Evolutionary conservation across 2,888 invertebrate genomes (phyloP).

Genomic region (Melipona bicolor): DNA sequence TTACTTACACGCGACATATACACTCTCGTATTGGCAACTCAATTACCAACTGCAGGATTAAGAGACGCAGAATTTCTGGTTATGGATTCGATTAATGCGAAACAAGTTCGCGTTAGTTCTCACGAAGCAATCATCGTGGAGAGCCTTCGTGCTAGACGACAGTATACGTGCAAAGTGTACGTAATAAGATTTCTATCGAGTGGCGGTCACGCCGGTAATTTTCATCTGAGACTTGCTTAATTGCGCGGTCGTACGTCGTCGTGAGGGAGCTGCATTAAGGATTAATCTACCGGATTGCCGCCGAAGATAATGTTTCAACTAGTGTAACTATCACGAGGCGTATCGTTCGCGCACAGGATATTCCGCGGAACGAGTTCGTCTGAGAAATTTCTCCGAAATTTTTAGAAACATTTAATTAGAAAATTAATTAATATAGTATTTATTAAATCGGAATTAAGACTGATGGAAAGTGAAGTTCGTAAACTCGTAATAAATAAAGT

Average conservation of each 20-base stretch:
- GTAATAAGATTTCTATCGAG: conserved; percentile 68
- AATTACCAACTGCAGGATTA: conserved; percentile 22
- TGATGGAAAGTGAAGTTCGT: no score
- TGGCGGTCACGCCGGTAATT: conserved; percentile 65
- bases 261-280: conserved; percentile 62
- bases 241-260: conserved; percentile 61
- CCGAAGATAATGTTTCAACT: conserved; percentile 59
- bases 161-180: conserved; percentile 64
- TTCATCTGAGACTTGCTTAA: conserved; percentile 69
- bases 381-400: not conserved
- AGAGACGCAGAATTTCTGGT: conserved; percentile 48
- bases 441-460: no score
- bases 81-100: conserved; percentile 49
- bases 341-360: conserved; percentile 12
- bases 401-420: no score
- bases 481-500: not conserved
- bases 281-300: conserved; percentile 69
- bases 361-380: not conserved
- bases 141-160: conserved; percentile 74
- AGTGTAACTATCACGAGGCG: conserved; percentile 42
- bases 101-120: conserved; percentile 47
- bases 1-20: no score
- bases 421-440: no score
- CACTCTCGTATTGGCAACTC: conserved; percentile 7
- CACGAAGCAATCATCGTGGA: conserved; percentile 70